Conservation (phyloP, 2,888 invertebrate species). For the Acronicta alni region DNA sequence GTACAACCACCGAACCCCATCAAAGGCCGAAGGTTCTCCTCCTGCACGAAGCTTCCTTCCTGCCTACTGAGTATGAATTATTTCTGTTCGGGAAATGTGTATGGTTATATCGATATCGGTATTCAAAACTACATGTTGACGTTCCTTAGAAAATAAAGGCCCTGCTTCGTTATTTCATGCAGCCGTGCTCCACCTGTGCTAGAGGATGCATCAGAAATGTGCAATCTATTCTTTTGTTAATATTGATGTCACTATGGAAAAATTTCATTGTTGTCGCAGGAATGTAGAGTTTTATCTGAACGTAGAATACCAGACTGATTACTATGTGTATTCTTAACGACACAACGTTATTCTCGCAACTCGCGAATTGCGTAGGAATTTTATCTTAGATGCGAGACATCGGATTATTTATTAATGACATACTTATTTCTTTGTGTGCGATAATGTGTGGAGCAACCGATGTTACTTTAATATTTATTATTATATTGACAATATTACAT, state of each 20-base stretch:
- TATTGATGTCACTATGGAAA: conserved; percentile 58
- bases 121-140: too few relatives aligned
- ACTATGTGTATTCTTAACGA: conserved; percentile 64
- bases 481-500: conserved; percentile 70
- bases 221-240: conserved; percentile 43
- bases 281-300: conserved; percentile 63
- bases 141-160: too few relatives aligned
- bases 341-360: conserved; percentile 58
- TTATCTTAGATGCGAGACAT: conserved; percentile 71
- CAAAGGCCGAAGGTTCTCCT: too few relatives aligned
- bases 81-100: too few relatives aligned
- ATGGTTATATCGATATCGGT: too few relatives aligned
- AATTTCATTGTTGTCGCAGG: conserved; percentile 54
- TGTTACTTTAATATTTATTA: conserved; percentile 71
- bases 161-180: conserved; percentile 2
- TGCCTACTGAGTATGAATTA: too few relatives aligned
- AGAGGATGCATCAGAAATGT: conserved; percentile 10
- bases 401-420: conserved; percentile 68
- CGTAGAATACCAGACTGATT: conserved; percentile 68
- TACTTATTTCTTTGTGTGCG: conserved; percentile 64
- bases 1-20: too few relatives aligned
- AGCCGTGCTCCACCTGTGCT: background rate
- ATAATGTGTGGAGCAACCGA: conserved; percentile 67
- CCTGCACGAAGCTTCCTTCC: too few relatives aligned
- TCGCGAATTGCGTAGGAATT: conserved; percentile 70